Evolutionary conservation across 2,113 vertebrate genomes (phyloP).

Genomic region (Syrrhaptes paradoxus): DNA sequence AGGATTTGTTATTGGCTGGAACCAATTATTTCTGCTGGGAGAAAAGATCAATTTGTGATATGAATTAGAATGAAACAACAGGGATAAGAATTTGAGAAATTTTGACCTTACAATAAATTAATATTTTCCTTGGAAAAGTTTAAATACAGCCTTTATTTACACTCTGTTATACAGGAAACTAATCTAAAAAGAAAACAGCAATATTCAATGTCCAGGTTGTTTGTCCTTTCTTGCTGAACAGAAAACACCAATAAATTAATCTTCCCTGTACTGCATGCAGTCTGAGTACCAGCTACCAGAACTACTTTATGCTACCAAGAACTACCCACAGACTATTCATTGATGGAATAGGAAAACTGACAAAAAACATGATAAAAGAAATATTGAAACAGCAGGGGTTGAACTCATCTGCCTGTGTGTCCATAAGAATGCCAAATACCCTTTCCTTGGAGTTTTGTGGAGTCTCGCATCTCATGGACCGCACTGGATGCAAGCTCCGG

Average conservation of each 20-base stretch:
- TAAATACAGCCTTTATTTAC: neutral
- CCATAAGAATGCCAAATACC: neutral
- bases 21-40: conserved; percentile 39
- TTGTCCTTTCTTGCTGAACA: neutral
- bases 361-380: neutral
- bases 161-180: neutral
- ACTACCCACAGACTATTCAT: neutral
- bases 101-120: neutral
- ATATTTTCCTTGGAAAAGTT: neutral
- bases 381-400: neutral
- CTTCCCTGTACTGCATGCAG: neutral
- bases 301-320: neutral
- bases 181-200: neutral
- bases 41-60: conserved; percentile 10
- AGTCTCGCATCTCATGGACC: rapidly evolving
- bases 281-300: neutral
- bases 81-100: neutral
- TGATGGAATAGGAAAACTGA: neutral
- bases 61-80: neutral
- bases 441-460: neutral
- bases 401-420: neutral
- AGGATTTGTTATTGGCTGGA: neutral
- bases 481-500: rapidly evolving
- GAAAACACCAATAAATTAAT: neutral
- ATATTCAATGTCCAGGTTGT: neutral